Base-by-base conservation (phyloP, 1,140 invertebrate species). In the Penaeus japonicus region DNA sequence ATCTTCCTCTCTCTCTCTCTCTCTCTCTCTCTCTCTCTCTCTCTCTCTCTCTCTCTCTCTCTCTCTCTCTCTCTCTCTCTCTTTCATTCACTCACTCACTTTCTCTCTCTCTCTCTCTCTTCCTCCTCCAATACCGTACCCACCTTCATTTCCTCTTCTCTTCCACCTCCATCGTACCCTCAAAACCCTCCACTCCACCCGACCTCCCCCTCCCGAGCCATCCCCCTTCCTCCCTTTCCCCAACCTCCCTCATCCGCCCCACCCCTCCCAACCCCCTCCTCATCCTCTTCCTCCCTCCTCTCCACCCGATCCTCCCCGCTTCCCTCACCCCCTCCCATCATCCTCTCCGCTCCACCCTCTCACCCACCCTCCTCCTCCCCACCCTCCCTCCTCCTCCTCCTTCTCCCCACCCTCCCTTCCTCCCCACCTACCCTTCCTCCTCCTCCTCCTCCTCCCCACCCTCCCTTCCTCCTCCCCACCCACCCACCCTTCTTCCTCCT, bases 11-110 rank as follows among this genome's bases (percentile, higher is more conserved):
- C 22, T 7, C 22, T 39, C 24, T 1, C 54, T 27, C 53, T 24
- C 17, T 17, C 53, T 0, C n/a, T 27, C 24, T 7, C 17, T 47
- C 18, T n/a, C 17, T 53, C 32, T 80, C 78, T 80, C 78, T 47
- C 35, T 80, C 78, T 80, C 78, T 80, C 78, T 75, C n/a, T 75
- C 73, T 32, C 27, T 12, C 32, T 39, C 78, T 39, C 32, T 80
- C 47, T 39, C 32, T 55, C 32, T 39, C 27, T 54, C 20, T 27
- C 78, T 54, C 47, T 80, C 20, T 39, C 73, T 77, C 73, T 75
- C 10, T 75, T 17, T 75, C 10, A 3, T 35, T 73, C n/a, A 35
- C 15, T 32, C 15, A 20, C 15, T 30, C 78, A 39, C 47, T 35
- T 20, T 53, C 24, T 80, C 78, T 53, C 35, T 53, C 78, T 53